Percentiles rank a stretch among this genome's conserved stretches.
Conservation (phyloP, 2,797 vertebrate species). For the Arctocebus calabarensis region DNA sequence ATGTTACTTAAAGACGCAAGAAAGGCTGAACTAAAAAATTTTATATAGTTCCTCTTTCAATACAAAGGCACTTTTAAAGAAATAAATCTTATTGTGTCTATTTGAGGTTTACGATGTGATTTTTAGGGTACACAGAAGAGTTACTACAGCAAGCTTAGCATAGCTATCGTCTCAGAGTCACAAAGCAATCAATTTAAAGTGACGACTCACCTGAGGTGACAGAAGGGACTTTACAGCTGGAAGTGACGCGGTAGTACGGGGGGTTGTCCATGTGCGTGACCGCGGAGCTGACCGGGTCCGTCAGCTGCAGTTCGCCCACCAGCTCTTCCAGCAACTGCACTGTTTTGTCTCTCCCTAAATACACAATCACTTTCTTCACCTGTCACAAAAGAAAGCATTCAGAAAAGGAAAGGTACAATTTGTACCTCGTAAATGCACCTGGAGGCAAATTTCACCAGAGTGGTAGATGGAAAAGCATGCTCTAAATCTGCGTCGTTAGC, state of each 20-base stretch:
- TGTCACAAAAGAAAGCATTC: constrained; percentile 81
- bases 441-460: background rate
- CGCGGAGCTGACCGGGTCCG: constrained; percentile 95
- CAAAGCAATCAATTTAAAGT: background rate
- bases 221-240: constrained; percentile 98
- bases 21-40: background rate
- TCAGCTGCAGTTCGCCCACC: constrained; percentile 97
- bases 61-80: background rate
- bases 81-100: background rate
- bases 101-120: background rate
- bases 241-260: constrained; percentile 98
- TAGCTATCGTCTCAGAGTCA: background rate
- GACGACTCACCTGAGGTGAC: constrained; percentile 95
- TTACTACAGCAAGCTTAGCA: background rate
- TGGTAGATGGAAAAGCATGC: background rate
- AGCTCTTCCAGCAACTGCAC: constrained; percentile 99
- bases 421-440: background rate
- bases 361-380: constrained; percentile 99
- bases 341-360: constrained; percentile 99
- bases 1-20: background rate
- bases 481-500: background rate
- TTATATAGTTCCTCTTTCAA: background rate
- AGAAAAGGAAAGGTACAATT: background rate
- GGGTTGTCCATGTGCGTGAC: constrained; percentile 99
- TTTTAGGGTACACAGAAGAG: background rate